phyloP scores from a whole-genome alignment of 2,888 invertebrate genomes.

The Chydorus sphaericus region DNA sequence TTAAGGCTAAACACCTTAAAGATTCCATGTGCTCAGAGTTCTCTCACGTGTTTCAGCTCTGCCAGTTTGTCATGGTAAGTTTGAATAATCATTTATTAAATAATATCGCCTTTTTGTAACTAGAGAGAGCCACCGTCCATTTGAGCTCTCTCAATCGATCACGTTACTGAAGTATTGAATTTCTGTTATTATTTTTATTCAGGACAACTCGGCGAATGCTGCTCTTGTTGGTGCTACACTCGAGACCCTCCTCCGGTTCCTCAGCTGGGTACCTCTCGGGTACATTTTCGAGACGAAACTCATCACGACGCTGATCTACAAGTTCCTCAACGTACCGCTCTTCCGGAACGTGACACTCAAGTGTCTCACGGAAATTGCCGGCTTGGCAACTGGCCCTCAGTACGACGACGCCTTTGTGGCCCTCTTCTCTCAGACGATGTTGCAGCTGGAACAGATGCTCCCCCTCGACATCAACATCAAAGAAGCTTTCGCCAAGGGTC shows the following conservation, averaged over 20 bases:
- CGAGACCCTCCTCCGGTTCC: constrained; percentile 86
- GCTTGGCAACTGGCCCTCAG: constrained; percentile 61
- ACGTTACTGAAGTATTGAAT: not conserved
- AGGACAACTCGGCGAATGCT: constrained; percentile 93
- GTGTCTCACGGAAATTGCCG: constrained; percentile 96
- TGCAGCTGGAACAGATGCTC: constrained; percentile 48
- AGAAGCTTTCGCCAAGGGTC: constrained; percentile 81
- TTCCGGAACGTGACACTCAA: constrained; percentile 96
- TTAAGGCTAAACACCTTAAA: constrained; percentile 96
- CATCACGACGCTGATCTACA: constrained; percentile 81
- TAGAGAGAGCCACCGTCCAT: too few relatives aligned
- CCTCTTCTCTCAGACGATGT: constrained; percentile 82
- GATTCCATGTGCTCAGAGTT: constrained; percentile 99
- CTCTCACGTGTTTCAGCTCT: constrained; percentile 93
- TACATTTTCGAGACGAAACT: constrained; percentile 99
- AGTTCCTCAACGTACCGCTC: constrained; percentile 93
- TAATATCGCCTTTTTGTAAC: too few relatives aligned
- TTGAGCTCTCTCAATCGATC: not conserved
- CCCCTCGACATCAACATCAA: constrained; percentile 82
- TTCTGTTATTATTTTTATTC: constrained; percentile 20
- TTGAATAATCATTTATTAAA: not conserved
- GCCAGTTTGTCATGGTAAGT: constrained; percentile 78
- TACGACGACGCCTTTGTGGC: constrained; percentile 87
- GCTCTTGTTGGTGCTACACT: constrained; percentile 88
- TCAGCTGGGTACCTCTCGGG: constrained; percentile 99